These are phyloP conservation scores for Melanotaenia boesemani DNA, from an alignment of 2,797 vertebrate genomes.

Conservation along the genomic window DNA sequence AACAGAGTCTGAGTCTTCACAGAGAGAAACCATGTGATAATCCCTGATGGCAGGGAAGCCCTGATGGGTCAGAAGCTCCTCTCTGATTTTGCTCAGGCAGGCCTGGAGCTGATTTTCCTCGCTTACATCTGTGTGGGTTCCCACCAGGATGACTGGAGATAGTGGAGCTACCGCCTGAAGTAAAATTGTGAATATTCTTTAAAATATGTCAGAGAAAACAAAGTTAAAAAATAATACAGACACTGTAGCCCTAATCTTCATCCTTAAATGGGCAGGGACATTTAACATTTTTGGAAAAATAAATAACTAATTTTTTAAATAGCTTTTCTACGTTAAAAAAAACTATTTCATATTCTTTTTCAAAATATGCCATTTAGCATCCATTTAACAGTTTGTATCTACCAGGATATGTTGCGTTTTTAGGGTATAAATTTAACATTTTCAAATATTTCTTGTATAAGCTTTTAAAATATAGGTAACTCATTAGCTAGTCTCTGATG, in stretches of 20 bases:
- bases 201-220: neutral
- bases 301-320: neutral
- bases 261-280: neutral
- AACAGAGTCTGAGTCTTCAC: slow-evolving; percentile 89
- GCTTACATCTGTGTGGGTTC: slow-evolving; percentile 91
- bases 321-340: too few species aligned
- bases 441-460: too few species aligned
- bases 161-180: slow-evolving; percentile 89
- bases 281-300: neutral
- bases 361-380: too few species aligned
- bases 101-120: slow-evolving; percentile 87
- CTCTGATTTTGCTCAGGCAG: slow-evolving; percentile 88
- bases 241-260: neutral
- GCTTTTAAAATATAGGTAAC: too few species aligned
- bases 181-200: neutral
- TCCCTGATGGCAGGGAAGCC: slow-evolving; percentile 91
- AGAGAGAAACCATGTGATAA: slow-evolving; percentile 89
- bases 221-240: neutral
- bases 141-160: slow-evolving; percentile 94
- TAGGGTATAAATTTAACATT: too few species aligned
- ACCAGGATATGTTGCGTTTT: too few species aligned
- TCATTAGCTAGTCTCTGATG: too few species aligned
- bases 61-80: slow-evolving; percentile 88
- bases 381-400: too few species aligned
- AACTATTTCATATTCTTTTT: too few species aligned